phyloP scores from a whole-genome alignment of 35 echinoderm and acorn worm genomes.

The Patiria miniata region DNA sequence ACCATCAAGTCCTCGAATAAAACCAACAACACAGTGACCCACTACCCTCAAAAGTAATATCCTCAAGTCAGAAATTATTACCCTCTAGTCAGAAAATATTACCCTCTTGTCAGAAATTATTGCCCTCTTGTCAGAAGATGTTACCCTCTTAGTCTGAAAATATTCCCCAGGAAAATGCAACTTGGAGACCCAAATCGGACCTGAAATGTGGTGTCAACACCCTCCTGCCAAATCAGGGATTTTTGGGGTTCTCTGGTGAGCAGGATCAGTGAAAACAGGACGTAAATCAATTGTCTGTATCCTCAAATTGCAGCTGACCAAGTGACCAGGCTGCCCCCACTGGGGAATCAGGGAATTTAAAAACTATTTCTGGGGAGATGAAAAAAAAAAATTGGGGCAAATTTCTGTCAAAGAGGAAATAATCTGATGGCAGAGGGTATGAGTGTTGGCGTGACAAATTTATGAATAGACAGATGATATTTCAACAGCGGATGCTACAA shows the following conservation, averaged over 20 bases:
- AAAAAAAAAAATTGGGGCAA: conserved; percentile 2
- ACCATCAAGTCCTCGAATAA: no score
- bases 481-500: no score
- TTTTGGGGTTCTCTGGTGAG: neutral
- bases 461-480: no score
- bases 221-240: conserved; percentile 3
- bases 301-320: conserved; percentile 7
- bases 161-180: no score
- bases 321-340: neutral
- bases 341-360: neutral
- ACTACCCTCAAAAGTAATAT: no score
- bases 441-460: no score
- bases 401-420: neutral
- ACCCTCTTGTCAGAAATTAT: no score
- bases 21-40: no score
- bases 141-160: no score
- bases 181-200: neutral
- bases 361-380: neutral
- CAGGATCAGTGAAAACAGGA: neutral
- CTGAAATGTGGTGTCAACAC: conserved; percentile 21
- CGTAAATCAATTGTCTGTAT: conserved; percentile 27
- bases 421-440: neutral
- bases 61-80: no score
- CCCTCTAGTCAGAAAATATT: no score
- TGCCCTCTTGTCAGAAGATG: no score